Evolutionary conservation across 2,888 invertebrate species (phyloP).

Genomic region (Tetheella fluctuosa): DNA sequence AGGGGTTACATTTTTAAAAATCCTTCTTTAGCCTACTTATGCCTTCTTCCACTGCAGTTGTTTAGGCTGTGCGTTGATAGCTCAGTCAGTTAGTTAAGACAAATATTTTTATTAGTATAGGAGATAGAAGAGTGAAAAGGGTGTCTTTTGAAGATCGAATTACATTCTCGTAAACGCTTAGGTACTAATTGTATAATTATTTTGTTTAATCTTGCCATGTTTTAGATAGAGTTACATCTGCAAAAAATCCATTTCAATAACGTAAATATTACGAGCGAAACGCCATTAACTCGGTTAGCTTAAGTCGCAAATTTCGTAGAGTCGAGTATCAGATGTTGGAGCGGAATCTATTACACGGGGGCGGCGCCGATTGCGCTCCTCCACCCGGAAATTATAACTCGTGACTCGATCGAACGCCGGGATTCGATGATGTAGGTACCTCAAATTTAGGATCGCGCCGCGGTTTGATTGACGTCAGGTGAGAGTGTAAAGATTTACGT

Average conservation of each 20-base stretch:
- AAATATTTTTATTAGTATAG: too few relatives aligned
- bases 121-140: too few relatives aligned
- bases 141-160: too few relatives aligned
- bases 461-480: conserved; percentile 6
- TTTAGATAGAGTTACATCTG: too few relatives aligned
- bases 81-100: too few relatives aligned
- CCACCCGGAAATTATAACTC: conserved; percentile 51
- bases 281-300: conserved; percentile 30
- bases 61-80: too few relatives aligned
- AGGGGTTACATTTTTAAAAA: too few relatives aligned
- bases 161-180: too few relatives aligned
- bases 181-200: too few relatives aligned
- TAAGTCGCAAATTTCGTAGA: conserved; percentile 26
- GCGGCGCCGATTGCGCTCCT: conserved; percentile 36
- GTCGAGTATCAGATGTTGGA: conserved; percentile 41
- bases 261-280: conserved; percentile 21
- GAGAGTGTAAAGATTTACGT: neutral
- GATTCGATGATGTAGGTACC: conserved; percentile 15
- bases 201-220: too few relatives aligned
- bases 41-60: too few relatives aligned
- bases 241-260: conserved; percentile 15
- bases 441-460: conserved; percentile 24
- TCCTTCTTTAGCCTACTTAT: too few relatives aligned
- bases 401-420: conserved; percentile 39
- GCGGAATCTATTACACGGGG: conserved; percentile 45